These are phyloP conservation scores for Pelagia noctiluca DNA, from an alignment of 30 jellyfish, hydroid and myxozoan genomes.

Conservation along the genomic window DNA sequence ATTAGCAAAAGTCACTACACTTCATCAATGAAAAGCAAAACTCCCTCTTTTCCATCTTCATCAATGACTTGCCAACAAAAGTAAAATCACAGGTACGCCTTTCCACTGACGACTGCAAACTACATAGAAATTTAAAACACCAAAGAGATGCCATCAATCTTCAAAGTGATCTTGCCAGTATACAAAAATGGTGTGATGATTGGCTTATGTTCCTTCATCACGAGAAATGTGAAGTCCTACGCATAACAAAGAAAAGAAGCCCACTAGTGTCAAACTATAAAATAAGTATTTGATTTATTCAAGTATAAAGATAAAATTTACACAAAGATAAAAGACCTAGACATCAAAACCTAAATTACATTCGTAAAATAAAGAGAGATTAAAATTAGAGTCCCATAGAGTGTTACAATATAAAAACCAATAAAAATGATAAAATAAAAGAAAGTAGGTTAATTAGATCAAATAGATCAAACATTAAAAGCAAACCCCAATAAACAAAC, in stretches of 20 bases:
- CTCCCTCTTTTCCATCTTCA: constrained; percentile 20
- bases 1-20: too few relatives aligned
- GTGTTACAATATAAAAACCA: too few relatives aligned
- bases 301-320: too few relatives aligned
- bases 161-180: constrained; percentile 8
- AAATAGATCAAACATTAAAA: background rate
- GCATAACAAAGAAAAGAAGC: constrained; percentile 29
- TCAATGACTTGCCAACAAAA: constrained; percentile 29
- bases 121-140: background rate
- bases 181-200: constrained; percentile 34
- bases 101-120: constrained; percentile 5
- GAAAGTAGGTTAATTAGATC: background rate
- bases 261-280: constrained; percentile 11
- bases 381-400: constrained; percentile 8
- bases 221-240: constrained; percentile 43
- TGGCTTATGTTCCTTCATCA: constrained; percentile 37
- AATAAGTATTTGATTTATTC: too few relatives aligned
- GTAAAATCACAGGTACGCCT: constrained; percentile 3
- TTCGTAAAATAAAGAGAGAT: background rate
- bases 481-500: constrained; percentile 4
- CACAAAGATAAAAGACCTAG: too few relatives aligned
- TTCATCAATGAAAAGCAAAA: too few relatives aligned
- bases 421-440: background rate
- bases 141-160: background rate
- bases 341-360: constrained; percentile 19